phyloP scores from a whole-genome alignment of 2,113 vertebrate species.

The Natator depressus region DNA sequence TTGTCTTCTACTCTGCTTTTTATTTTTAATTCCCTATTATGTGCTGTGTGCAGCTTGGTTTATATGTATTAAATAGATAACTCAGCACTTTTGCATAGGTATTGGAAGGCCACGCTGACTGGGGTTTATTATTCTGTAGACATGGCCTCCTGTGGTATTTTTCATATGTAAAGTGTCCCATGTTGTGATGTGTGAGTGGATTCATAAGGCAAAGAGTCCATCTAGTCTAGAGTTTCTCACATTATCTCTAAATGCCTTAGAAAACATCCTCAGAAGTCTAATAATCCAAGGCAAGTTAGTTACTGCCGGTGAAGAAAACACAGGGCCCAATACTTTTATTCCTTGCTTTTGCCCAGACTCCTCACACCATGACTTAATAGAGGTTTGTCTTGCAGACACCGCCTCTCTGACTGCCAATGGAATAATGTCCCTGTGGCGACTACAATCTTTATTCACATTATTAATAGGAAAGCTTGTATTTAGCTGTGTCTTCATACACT shows the following conservation, averaged over 20 bases:
- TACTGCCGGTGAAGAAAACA: background rate
- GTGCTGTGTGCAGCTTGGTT: background rate
- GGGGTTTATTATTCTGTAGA: background rate
- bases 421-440: background rate
- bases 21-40: background rate
- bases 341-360: no score
- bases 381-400: no score
- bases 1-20: background rate
- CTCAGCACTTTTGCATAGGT: background rate
- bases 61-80: background rate
- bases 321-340: no score
- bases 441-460: background rate
- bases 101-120: background rate
- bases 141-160: background rate
- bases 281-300: background rate
- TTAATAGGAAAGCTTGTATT: background rate
- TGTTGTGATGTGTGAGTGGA: background rate
- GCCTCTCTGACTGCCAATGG: background rate
- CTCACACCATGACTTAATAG: no score
- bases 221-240: background rate
- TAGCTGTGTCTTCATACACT: no score
- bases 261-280: background rate
- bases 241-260: background rate
- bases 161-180: background rate
- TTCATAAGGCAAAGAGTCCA: background rate